Evolutionary conservation across 2,888 invertebrate genomes (phyloP).

Genomic region (Antheraea yamamai): DNA sequence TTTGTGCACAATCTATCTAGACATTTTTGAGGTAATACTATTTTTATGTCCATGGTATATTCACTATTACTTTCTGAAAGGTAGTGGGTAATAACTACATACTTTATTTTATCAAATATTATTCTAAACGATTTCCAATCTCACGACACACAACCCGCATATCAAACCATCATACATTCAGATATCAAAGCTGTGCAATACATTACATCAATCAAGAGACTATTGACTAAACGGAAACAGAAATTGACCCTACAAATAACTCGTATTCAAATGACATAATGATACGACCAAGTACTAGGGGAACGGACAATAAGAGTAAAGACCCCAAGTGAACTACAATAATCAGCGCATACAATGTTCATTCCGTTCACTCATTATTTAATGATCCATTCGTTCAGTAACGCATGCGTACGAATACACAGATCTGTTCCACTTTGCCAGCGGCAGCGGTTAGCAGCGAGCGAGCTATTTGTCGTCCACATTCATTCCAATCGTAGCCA

Average conservation of each 20-base stretch:
- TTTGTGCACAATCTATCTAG: no score
- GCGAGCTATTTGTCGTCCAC: slow-evolving; percentile 28
- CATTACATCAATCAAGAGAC: not conserved
- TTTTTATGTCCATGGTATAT: no score
- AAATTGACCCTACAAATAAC: slow-evolving; percentile 15
- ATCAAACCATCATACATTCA: not conserved
- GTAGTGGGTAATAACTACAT: no score
- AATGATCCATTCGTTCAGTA: slow-evolving; percentile 40
- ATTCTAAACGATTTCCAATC: not conserved
- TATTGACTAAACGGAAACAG: slow-evolving; percentile 8
- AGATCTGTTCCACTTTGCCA: slow-evolving; percentile 3
- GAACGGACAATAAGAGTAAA: slow-evolving; percentile 11
- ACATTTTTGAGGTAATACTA: no score
- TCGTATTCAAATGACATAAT: slow-evolving; percentile 12
- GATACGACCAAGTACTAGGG: slow-evolving; percentile 7
- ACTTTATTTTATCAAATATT: not conserved
- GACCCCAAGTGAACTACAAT: slow-evolving; percentile 18
- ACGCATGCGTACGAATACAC: slow-evolving; percentile 40
- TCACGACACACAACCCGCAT: not conserved
- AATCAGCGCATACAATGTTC: slow-evolving; percentile 1
- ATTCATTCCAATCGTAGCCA: slow-evolving; percentile 65
- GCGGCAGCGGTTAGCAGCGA: slow-evolving; percentile 18
- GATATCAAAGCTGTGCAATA: not conserved
- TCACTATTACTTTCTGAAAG: no score
- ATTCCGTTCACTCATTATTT: slow-evolving; percentile 12